Conservation (phyloP, 2,888 invertebrate species). For the Melinaea marsaeus region DNA sequence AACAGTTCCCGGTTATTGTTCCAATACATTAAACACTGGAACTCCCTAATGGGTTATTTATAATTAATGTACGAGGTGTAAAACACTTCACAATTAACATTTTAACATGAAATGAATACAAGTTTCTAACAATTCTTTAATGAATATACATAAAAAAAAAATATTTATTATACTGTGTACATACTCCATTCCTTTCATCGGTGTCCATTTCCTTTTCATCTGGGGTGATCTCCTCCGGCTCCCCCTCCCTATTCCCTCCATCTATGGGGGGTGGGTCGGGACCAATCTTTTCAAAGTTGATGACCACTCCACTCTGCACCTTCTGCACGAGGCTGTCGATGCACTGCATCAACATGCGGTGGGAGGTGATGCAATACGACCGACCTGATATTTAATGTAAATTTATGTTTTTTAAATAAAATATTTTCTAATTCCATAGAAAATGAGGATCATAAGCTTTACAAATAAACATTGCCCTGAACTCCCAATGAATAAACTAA, state of each 20-base stretch:
- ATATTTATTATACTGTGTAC: conserved; percentile 15
- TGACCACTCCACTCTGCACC: conserved; percentile 97
- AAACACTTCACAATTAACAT: too few relatives aligned
- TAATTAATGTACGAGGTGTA: too few relatives aligned
- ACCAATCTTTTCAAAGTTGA: conserved; percentile 97
- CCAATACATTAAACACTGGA: too few relatives aligned
- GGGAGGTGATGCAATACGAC: conserved; percentile 96
- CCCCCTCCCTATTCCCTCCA: conserved; percentile 72
- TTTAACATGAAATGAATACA: too few relatives aligned
- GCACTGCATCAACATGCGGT: conserved; percentile 96
- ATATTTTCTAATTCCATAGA: too few relatives aligned
- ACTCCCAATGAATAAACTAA: too few relatives aligned
- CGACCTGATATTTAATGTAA: conserved; percentile 79
- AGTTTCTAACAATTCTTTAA: too few relatives aligned
- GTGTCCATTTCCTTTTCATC: conserved; percentile 67
- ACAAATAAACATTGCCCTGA: too few relatives aligned
- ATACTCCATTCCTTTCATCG: conserved; percentile 75
- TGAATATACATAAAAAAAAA: too few relatives aligned
- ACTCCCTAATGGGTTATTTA: too few relatives aligned
- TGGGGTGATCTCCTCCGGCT: conserved; percentile 64
- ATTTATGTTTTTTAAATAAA: neutral
- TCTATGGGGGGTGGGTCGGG: conserved; percentile 88
- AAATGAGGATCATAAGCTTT: too few relatives aligned
- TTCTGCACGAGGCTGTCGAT: conserved; percentile 98
- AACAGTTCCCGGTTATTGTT: too few relatives aligned